These are phyloP conservation scores for Caenorhabditis inopinata DNA, from an alignment of 1,140 invertebrate genomes.

Conservation along the genomic window DNA sequence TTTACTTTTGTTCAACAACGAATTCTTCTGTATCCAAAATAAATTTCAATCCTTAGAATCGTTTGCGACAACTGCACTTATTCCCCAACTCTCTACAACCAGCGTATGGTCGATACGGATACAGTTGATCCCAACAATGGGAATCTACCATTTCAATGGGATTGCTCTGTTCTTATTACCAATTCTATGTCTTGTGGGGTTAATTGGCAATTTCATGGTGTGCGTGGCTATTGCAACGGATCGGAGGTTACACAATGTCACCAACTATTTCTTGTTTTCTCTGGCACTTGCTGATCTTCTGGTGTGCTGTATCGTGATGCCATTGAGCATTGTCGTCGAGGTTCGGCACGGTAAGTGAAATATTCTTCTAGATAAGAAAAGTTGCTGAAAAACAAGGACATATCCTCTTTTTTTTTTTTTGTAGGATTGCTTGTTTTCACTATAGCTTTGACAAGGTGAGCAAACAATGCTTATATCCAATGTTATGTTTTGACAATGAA, in stretches of 20 bases:
- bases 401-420: too few species aligned
- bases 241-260: conserved; percentile 67
- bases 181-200: conserved; percentile 51
- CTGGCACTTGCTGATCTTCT: conserved; percentile 68
- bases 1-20: conserved; percentile 12
- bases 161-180: conserved; percentile 54
- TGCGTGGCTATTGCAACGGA: conserved; percentile 67
- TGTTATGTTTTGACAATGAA: too few species aligned
- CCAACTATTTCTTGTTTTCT: conserved; percentile 69
- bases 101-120: conserved; percentile 27
- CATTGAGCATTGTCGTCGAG: conserved; percentile 62
- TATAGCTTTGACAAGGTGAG: background rate
- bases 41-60: background rate
- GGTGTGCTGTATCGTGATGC: conserved; percentile 66
- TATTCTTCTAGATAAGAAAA: background rate
- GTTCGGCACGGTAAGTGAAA: conserved; percentile 51
- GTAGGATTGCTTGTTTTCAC: too few species aligned
- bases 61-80: background rate
- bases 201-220: conserved; percentile 67
- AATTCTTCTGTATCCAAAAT: background rate
- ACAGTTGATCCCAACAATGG: conserved; percentile 12
- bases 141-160: conserved; percentile 43
- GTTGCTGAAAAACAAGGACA: too few species aligned
- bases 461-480: background rate
- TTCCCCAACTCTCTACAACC: background rate